phyloP scores from a whole-genome alignment of 64 coral and sea anemone species.

The Trachythela sp. region DNA sequence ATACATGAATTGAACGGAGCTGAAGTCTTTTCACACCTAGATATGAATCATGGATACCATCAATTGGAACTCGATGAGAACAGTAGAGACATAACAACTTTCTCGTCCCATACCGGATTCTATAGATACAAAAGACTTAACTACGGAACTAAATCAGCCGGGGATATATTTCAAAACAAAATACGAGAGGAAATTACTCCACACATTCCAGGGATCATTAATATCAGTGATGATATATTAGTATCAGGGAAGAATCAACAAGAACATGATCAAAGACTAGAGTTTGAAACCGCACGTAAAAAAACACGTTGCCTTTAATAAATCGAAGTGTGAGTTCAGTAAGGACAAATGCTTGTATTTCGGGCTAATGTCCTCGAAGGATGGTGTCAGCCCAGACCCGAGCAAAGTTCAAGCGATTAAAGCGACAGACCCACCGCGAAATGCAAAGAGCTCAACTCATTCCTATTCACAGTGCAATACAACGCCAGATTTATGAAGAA shows the following conservation, averaged over 20 bases:
- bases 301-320: background rate
- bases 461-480: constrained; percentile 16
- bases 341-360: constrained; percentile 12
- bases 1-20: constrained; percentile 25
- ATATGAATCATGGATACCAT: background rate
- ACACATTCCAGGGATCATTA: background rate
- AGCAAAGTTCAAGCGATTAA: constrained; percentile 29
- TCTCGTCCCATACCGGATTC: background rate
- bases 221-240: background rate
- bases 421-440: background rate
- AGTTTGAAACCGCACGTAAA: background rate
- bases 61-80: background rate
- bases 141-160: background rate
- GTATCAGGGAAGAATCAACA: background rate
- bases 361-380: constrained; percentile 1
- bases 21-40: background rate
- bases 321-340: constrained; percentile 7
- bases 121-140: background rate
- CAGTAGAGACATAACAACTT: background rate
- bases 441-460: constrained; percentile 38
- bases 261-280: background rate
- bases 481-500: constrained; percentile 38
- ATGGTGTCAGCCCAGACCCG: background rate
- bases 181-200: background rate
- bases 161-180: constrained; percentile 12